Evolutionary conservation across 2,797 vertebrate species (phyloP), one percentile per base, ranked within the genome.

Genomic region (Morelia viridis): DNA sequence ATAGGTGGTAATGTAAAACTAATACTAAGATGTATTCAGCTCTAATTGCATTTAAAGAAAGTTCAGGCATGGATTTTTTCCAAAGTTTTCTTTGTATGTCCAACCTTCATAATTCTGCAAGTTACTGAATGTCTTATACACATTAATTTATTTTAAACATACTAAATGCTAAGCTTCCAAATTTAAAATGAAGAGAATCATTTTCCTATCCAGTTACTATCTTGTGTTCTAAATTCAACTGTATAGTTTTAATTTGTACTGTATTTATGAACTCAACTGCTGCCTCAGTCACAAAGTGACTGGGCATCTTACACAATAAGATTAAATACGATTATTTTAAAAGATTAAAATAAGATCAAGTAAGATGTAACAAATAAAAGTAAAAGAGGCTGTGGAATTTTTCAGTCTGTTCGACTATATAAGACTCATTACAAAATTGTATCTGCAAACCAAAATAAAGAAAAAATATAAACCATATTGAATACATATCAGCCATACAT

Each of bases 1-100:
- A 94, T 93, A 92, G 91, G 88, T 88, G 24, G 7, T 71, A 46
- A n/a, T 87, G 11, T 91, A n/a, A 85, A 92, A 76, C 65, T 62
- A 92, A 87, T 91, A 89, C 83, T 89, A 65, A 89, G 53, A 13
- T 62, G 50, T 87, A 41, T 92, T 90, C 83, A 35, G 76, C 50
- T 93, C 61, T 91, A 83, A 86, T 68, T 10, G 3, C 28, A 57
- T 26, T 76, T 90, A 71, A 62, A 65, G 87, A 86, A 89, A 85
- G 13, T 65, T 24, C 61, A 62, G 60, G 4, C 41, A 91, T 0
- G 53, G 57, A 64, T 31, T 76, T 28, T 19, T 50, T 13, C 2
- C 53, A 31, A 88, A 88, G 88, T 8, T 89, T 93, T 76, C 85
- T 91, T 31, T 85, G 86, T 17, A 62, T 89, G 1, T 13, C 17